phyloP scores from a whole-genome alignment of 2,888 invertebrate species.

The Parelbella ahira region DNA sequence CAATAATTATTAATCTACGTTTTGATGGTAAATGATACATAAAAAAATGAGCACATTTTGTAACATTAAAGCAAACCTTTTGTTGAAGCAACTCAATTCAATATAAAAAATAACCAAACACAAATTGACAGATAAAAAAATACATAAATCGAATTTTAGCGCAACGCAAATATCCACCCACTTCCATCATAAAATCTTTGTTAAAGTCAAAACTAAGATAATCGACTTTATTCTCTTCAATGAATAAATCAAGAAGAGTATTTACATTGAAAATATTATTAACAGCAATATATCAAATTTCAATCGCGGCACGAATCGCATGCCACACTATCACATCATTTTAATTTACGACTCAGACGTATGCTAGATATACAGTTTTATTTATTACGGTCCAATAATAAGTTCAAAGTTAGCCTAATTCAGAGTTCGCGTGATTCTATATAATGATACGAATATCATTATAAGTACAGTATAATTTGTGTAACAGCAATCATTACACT shows the following conservation, averaged over 20 bases:
- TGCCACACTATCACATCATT: slow-evolving; percentile 3
- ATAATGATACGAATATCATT: slow-evolving; percentile 32
- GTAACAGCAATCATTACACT: neutral
- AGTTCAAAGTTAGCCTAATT: slow-evolving; percentile 39
- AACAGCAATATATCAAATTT: slow-evolving; percentile 7
- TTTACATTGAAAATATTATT: neutral
- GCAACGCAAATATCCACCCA: neutral
- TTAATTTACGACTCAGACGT: slow-evolving; percentile 7
- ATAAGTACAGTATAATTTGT: slow-evolving; percentile 12
- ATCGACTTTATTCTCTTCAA: too few species aligned
- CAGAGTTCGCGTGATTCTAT: slow-evolving; percentile 43
- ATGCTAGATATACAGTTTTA: slow-evolving; percentile 4
- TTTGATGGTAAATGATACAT: too few species aligned
- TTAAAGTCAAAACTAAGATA: too few species aligned
- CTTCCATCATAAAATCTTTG: neutral
- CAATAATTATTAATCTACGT: too few species aligned
- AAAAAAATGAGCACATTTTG: too few species aligned
- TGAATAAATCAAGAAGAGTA: neutral
- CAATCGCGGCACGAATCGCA: slow-evolving; percentile 4
- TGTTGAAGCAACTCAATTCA: too few species aligned
- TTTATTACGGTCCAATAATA: slow-evolving; percentile 9
- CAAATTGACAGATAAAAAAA: slow-evolving; percentile 1
- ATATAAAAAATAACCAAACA: slow-evolving; percentile 2
- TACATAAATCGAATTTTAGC: neutral
- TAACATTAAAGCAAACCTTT: too few species aligned